Evolutionary conservation across 2,113 vertebrate genomes (phyloP).

Genomic region (Cryptoleucopteryx plumbea): DNA sequence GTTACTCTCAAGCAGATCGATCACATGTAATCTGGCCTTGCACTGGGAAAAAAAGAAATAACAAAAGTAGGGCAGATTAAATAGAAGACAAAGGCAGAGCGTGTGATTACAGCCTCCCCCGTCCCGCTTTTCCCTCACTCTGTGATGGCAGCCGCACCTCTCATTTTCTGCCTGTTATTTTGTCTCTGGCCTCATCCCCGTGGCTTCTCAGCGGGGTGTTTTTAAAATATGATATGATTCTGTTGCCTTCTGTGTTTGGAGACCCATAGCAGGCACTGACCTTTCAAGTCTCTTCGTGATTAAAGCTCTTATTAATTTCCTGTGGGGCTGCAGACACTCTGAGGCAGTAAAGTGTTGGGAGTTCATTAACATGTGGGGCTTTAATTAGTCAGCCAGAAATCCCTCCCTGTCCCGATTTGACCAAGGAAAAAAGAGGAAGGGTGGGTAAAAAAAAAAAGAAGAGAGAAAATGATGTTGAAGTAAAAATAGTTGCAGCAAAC

Average conservation of each 20-base stretch:
- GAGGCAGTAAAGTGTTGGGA: slow-evolving; percentile 56
- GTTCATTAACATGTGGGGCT: slow-evolving; percentile 69
- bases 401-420: slow-evolving; percentile 42
- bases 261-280: slow-evolving; percentile 64
- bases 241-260: slow-evolving; percentile 46
- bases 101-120: neutral
- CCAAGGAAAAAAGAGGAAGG: neutral
- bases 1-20: neutral
- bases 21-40: neutral
- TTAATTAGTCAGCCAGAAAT: slow-evolving; percentile 69
- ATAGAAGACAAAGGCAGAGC: neutral
- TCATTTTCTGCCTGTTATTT: slow-evolving; percentile 11
- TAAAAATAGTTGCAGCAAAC: slow-evolving; percentile 19
- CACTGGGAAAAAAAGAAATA: neutral
- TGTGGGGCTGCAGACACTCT: slow-evolving; percentile 56
- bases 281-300: slow-evolving; percentile 68
- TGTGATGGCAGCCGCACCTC: neutral
- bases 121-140: neutral
- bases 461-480: neutral
- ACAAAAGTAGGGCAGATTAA: neutral
- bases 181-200: neutral
- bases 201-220: neutral
- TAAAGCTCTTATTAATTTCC: slow-evolving; percentile 76
- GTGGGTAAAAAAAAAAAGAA: neutral
- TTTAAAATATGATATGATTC: slow-evolving; percentile 40